These are phyloP conservation scores for Varanus salvator DNA, from an alignment of 2,113 vertebrate genomes.

Conservation along the genomic window DNA sequence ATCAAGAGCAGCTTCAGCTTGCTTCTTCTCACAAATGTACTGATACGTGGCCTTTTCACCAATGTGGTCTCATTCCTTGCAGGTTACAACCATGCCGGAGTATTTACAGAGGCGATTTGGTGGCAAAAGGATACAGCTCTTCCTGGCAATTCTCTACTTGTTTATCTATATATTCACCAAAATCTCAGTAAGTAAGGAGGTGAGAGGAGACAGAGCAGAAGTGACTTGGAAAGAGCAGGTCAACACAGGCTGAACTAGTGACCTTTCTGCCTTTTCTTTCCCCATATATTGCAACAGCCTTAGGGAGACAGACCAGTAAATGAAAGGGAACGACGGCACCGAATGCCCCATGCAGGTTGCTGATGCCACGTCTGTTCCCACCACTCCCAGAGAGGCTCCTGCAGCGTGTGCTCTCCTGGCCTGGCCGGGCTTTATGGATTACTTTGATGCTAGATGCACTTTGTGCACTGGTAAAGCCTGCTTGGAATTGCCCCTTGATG, in stretches of 20 bases:
- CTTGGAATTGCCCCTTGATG: background rate
- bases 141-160: constrained; percentile 88
- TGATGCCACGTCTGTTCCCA: background rate
- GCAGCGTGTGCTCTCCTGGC: background rate
- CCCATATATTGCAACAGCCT: rapidly evolving
- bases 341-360: background rate
- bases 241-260: background rate
- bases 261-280: background rate
- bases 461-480: background rate
- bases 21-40: rapidly evolving
- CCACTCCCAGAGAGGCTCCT: background rate
- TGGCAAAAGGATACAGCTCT: constrained; percentile 90
- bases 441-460: background rate
- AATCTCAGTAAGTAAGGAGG: constrained; percentile 87
- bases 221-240: background rate
- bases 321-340: background rate
- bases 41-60: background rate
- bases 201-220: background rate
- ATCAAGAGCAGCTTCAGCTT: rapidly evolving
- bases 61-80: rapidly evolving
- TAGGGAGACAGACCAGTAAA: background rate
- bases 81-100: constrained; percentile 98
- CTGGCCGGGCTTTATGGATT: background rate
- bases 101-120: constrained; percentile 90
- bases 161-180: constrained; percentile 99